These are phyloP conservation scores for Andrena praecox DNA, from an alignment of 2,888 invertebrate species.

Conservation along the genomic window DNA sequence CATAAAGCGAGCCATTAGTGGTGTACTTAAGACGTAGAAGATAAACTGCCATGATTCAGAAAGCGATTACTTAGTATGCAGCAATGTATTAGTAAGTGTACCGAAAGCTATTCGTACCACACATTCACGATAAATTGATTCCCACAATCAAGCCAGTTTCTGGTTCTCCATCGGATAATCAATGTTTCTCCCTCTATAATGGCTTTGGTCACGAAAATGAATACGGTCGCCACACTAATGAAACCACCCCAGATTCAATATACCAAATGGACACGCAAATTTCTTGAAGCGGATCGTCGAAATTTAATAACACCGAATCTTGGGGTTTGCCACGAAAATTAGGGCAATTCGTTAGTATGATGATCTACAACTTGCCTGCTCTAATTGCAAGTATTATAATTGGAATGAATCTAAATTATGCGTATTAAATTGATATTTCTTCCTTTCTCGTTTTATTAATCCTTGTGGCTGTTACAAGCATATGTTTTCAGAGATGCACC, in stretches of 20 bases:
- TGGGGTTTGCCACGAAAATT: background rate
- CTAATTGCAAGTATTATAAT: background rate
- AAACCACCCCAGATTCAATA: slow-evolving; percentile 46
- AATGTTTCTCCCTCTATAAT: slow-evolving; percentile 51
- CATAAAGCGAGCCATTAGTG: background rate
- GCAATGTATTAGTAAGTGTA: background rate
- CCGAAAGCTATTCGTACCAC: slow-evolving; percentile 30
- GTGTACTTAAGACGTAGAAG: background rate
- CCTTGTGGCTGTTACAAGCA: too few relatives aligned
- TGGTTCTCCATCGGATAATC: slow-evolving; percentile 42
- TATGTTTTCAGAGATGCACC: too few relatives aligned
- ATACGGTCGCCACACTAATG: slow-evolving; percentile 47
- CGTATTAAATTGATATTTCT: background rate
- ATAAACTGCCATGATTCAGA: background rate
- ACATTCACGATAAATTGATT: slow-evolving; percentile 54
- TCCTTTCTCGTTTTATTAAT: too few relatives aligned
- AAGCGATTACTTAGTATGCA: background rate
- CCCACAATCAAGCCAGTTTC: slow-evolving; percentile 57
- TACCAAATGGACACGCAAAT: slow-evolving; percentile 57
- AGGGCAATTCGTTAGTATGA: background rate
- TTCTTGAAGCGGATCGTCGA: slow-evolving; percentile 12
- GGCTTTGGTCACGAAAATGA: slow-evolving; percentile 62
- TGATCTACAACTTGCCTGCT: background rate
- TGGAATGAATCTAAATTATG: background rate
- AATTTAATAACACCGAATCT: slow-evolving; percentile 27